Base-by-base conservation (phyloP, 1,140 invertebrate species). In the Argopecten irradians region DNA sequence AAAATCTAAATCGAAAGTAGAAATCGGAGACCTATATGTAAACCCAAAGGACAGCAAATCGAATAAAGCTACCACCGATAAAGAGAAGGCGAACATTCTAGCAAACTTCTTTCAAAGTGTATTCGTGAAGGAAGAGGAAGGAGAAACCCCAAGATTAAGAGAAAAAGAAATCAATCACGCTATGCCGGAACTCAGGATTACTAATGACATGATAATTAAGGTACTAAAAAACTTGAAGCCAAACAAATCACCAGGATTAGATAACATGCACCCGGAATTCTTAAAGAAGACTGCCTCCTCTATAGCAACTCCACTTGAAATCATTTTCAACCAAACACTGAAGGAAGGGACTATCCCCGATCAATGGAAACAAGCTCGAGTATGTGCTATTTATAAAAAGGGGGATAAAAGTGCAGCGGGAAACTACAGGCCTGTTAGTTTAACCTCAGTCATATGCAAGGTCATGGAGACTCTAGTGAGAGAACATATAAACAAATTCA, bases 331-430 rank as follows among this genome's bases (percentile, higher is more conserved):
- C 28, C 32, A 34, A 82, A 35, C 32, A 28, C 36, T n/a, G 5
- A 83, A 83, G 13, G 36, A 33, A 9, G 85, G 87, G 7, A 86
- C 33, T 22, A 43, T 92, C 28, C 91, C 88, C 2, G 9, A 43
- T 34, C 71, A 88, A 34, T 91, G 86, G 90, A 91, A 85, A 84
- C 9, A 82, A 33, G 91, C 92, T 14, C 19, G 88, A 32, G 71
- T 91, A 13, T 41, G 71, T 13, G 87, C 87, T 28, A 85, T 89
- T 14, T 91, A 85, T 28, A 91, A 91, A 71, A 93, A 92, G 71
- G 89, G 91, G 28, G 41, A 88, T 13, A 85, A 82, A 86, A 16
- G 86, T n/a, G 84, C 43, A 9, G 46, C 90, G 16, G 84, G 82
- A 5, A 91, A 90, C 33, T 89, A 89, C 35, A 41, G 86, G 14